Percentiles rank a stretch among this genome's conserved stretches.
These are phyloP conservation scores for Drosophila planitibia DNA, from an alignment of 2,888 invertebrate genomes.

Conservation along the genomic window DNA sequence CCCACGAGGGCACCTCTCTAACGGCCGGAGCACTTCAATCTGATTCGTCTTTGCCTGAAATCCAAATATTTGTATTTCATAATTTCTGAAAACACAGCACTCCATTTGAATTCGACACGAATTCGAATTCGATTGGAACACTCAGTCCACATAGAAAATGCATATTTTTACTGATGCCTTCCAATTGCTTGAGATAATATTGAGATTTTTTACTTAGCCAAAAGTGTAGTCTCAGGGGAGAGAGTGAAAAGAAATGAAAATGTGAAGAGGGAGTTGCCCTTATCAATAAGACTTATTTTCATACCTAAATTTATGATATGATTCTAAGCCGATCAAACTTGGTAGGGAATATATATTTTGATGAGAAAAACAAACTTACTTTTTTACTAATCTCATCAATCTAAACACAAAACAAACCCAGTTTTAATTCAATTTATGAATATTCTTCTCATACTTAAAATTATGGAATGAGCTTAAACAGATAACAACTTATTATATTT, in stretches of 20 bases:
- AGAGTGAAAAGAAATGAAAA: background rate
- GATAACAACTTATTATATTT: background rate
- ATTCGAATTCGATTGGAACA: constrained; percentile 14
- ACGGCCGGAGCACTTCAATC: constrained; percentile 22
- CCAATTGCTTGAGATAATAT: background rate
- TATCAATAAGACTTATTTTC: background rate
- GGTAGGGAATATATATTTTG: background rate
- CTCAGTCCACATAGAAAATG: constrained; percentile 8
- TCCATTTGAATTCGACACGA: constrained; percentile 26
- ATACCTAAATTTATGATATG: too few species aligned
- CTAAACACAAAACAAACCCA: constrained; percentile 4
- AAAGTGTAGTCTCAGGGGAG: constrained; percentile 25
- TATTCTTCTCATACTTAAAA: background rate
- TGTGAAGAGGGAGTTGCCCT: background rate
- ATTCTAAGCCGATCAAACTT: background rate
- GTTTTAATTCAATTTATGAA: constrained; percentile 11
- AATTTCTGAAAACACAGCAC: constrained; percentile 29
- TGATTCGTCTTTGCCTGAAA: background rate
- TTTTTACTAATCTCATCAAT: constrained; percentile 7
- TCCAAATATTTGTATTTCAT: constrained; percentile 14
- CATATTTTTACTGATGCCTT: constrained; percentile 4
- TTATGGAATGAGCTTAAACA: background rate
- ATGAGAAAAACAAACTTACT: background rate
- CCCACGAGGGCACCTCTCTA: constrained; percentile 43
- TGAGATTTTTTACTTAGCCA: constrained; percentile 12